A percentile compares a stretch with the other conserved stretches of the same genome.
phyloP scores from a whole-genome alignment of 2,113 vertebrate genomes.

The Heterocephalus glaber region DNA sequence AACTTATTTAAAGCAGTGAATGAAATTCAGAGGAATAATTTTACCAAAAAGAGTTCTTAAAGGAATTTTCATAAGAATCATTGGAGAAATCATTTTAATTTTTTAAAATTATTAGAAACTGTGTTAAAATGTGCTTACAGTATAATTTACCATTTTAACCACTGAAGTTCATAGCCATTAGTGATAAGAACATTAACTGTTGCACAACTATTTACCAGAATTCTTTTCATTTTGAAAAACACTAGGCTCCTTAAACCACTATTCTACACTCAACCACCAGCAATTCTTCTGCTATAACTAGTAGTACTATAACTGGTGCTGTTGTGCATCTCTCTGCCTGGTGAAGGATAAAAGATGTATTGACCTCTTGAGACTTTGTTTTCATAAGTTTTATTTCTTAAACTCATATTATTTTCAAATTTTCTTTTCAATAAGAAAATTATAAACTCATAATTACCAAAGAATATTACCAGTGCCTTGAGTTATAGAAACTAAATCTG shows the following conservation, averaged over 20 bases:
- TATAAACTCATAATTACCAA: background rate
- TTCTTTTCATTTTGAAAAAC: background rate
- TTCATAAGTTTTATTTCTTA: background rate
- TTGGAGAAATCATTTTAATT: background rate
- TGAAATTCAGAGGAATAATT: background rate
- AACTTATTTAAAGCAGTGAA: background rate
- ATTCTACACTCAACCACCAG: background rate
- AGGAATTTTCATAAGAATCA: background rate
- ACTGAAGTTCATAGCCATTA: background rate
- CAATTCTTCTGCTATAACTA: background rate
- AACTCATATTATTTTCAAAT: background rate
- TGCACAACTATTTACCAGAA: background rate
- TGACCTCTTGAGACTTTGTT: background rate
- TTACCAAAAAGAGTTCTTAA: background rate
- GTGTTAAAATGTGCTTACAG: background rate
- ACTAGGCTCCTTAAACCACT: background rate
- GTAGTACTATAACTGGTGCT: background rate
- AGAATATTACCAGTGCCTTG: background rate
- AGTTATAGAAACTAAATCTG: background rate
- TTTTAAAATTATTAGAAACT: background rate
- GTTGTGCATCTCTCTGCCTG: background rate
- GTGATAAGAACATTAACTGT: background rate
- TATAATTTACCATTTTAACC: background rate
- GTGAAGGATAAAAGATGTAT: background rate
- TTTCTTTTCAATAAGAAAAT: background rate